Base-by-base conservation (phyloP, 2,888 invertebrate species). In the Scelioninae gen. 1 region DNA sequence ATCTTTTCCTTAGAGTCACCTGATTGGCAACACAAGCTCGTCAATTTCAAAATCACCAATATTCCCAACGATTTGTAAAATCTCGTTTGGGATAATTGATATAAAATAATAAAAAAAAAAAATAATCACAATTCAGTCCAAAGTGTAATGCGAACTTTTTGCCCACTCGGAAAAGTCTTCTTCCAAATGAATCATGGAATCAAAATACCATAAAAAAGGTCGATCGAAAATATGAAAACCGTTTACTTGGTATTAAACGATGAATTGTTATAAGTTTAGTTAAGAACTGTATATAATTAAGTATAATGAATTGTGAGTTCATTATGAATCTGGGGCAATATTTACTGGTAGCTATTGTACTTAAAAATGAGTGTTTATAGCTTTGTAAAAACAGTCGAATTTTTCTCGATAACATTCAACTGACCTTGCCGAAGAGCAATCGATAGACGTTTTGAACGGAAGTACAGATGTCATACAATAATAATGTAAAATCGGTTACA, bases 401-500 rank as follows among this genome's bases (percentile, higher is more conserved):
- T 68, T 56, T 72, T 77, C 58, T n/a, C 68, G 72, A 72, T 72
- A 66, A 56, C 68, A 69, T 40, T 55, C 75, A 72, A 76, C 34
- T 80, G 83, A 83, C 79, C 79, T 80, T 79, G 79, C 75, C 83
- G 79, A 83, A 75, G 47, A 71, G 45, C 53, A 66, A 74, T 82
- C 76, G 66, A 71, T 66, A 51, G 72, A 74, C 34, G 82, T 55
- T 45, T 65, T 45, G 32, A 51, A 38, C 83, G 83, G 80, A 83
- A 83, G 83, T 80, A 60, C 74, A 71, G 62, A 58, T 83, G 83
- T 83, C 81, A 76, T 71, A 84, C 56, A 68, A 62, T 63, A 72
- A 68, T 82, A 85, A 84, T 84, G 82, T 58, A 68, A 74, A 82
- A 82, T 66, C 80, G 77, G 85, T 85, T 84, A 84, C 84, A 85